Conservation (phyloP, 2,113 vertebrate species). For the Chlorodrepanis virens region DNA sequence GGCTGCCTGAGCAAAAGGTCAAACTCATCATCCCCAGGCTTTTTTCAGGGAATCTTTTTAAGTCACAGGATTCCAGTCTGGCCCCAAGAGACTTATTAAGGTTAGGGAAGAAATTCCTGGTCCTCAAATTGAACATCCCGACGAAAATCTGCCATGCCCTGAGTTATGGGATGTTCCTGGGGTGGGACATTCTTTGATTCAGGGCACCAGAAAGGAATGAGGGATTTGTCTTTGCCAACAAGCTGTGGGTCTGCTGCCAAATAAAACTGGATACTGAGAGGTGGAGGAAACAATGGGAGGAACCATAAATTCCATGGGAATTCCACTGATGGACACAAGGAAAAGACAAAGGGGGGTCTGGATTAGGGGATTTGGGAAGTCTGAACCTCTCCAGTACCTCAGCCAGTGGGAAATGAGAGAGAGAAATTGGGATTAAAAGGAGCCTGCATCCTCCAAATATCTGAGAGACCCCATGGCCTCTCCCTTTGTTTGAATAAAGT, state of each 20-base stretch:
- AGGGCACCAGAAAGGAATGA: not conserved
- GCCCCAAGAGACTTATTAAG: not conserved
- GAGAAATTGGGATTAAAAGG: too few relatives aligned
- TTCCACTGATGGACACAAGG: too few relatives aligned
- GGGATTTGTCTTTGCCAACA: not conserved
- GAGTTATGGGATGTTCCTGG: rapidly evolving
- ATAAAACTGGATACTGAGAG: not conserved
- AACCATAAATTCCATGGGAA: too few relatives aligned
- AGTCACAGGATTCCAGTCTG: not conserved
- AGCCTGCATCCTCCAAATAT: too few relatives aligned
- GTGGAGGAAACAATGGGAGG: too few relatives aligned
- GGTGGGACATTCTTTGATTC: not conserved
- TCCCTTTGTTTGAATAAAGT: too few relatives aligned
- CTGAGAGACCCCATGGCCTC: too few relatives aligned
- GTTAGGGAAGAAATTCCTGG: not conserved
- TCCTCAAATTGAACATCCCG: not conserved
- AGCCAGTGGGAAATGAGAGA: too few relatives aligned
- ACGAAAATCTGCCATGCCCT: rapidly evolving
- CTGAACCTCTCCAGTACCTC: too few relatives aligned
- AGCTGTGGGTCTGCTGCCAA: not conserved
- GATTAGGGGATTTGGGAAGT: too few relatives aligned
- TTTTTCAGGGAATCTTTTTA: not conserved
- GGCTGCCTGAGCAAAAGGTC: not conserved
- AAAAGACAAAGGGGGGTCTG: too few relatives aligned
- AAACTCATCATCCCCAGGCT: not conserved